These are phyloP conservation scores for Amiota minor DNA, from an alignment of 2,888 invertebrate genomes.

Conservation along the genomic window DNA sequence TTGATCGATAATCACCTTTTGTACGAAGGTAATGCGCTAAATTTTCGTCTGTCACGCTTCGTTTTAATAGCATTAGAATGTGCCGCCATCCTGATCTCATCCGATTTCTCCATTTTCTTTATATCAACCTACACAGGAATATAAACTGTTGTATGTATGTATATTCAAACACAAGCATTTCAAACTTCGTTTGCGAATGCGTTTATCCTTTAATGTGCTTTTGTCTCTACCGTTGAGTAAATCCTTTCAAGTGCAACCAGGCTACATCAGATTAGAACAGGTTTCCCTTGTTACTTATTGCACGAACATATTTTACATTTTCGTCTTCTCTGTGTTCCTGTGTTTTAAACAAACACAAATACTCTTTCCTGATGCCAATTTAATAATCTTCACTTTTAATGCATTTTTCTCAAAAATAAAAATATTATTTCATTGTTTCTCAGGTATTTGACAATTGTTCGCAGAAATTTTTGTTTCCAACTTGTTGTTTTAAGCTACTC, in stretches of 20 bases:
- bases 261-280: slow-evolving; percentile 67
- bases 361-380: neutral
- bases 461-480: slow-evolving; percentile 18
- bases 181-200: slow-evolving; percentile 29
- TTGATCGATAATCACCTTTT: slow-evolving; percentile 63
- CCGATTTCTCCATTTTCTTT: neutral
- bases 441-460: neutral
- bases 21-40: slow-evolving; percentile 47
- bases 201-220: slow-evolving; percentile 65
- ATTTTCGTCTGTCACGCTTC: slow-evolving; percentile 55
- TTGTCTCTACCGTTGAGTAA: slow-evolving; percentile 54
- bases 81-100: slow-evolving; percentile 7
- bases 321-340: neutral
- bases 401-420: neutral
- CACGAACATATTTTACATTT: neutral
- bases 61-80: slow-evolving; percentile 59
- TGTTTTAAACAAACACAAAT: neutral
- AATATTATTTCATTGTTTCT: neutral
- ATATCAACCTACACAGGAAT: slow-evolving; percentile 18
- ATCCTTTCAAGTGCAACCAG: slow-evolving; percentile 66
- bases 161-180: neutral
- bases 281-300: slow-evolving; percentile 35
- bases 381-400: slow-evolving; percentile 2
- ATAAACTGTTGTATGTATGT: no score
- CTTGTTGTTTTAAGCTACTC: slow-evolving; percentile 22